These are phyloP conservation scores for Bellardia pandia DNA, from an alignment of 2,888 invertebrate species.

Conservation along the genomic window DNA sequence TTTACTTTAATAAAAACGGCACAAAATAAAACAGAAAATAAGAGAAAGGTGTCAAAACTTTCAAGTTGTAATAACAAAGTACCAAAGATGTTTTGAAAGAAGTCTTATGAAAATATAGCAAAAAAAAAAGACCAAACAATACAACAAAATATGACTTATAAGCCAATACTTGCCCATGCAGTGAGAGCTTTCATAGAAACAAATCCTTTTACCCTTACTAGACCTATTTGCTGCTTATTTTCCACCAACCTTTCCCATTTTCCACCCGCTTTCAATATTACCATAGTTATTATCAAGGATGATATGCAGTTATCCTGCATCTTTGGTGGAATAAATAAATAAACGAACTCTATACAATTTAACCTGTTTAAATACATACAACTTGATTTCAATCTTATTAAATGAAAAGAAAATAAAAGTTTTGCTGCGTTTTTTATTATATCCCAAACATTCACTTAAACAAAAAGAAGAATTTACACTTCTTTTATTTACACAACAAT, in stretches of 20 bases:
- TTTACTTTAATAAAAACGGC: constrained; percentile 48
- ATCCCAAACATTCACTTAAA: constrained; percentile 42
- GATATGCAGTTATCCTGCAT: constrained; percentile 9
- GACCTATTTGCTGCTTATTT: constrained; percentile 38
- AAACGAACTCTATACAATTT: constrained; percentile 46
- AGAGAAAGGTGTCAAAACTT: constrained; percentile 71
- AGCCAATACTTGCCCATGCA: background rate
- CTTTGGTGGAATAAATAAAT: constrained; percentile 14
- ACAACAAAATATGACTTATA: constrained; percentile 14
- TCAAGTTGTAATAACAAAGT: constrained; percentile 68
- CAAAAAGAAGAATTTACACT: constrained; percentile 10
- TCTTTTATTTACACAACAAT: constrained; percentile 8
- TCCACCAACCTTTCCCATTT: background rate
- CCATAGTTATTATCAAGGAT: background rate
- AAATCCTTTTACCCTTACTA: constrained; percentile 34
- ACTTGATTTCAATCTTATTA: constrained; percentile 41
- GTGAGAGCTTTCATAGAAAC: background rate
- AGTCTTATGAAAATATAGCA: constrained; percentile 2
- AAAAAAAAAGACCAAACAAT: background rate
- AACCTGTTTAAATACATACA: constrained; percentile 30
- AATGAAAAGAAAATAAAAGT: constrained; percentile 40
- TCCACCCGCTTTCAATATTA: constrained; percentile 7
- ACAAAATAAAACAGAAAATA: constrained; percentile 35
- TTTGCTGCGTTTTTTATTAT: constrained; percentile 36
- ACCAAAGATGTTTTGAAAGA: constrained; percentile 58